Conservation (phyloP, 2,888 invertebrate species). For the Noctuana brunneofusca region DNA sequence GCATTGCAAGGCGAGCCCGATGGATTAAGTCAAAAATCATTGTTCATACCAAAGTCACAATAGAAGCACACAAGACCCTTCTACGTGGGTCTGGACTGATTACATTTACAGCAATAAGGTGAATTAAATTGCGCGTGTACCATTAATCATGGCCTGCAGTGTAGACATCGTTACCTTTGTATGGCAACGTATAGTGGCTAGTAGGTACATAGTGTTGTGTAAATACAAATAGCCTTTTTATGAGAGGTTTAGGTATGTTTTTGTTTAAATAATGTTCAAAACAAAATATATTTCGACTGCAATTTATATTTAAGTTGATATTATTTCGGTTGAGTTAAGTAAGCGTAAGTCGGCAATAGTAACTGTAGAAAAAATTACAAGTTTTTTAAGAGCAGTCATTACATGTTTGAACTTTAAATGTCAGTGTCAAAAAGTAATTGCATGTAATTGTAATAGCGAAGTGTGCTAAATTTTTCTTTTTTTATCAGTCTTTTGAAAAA, state of each 20-base stretch:
- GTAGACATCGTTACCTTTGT: constrained; percentile 39
- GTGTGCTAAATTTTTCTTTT: too few species aligned
- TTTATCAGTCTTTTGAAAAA: too few species aligned
- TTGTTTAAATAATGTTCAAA: not conserved
- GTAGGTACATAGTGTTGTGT: constrained; percentile 19
- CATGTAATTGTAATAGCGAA: too few species aligned
- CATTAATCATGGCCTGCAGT: constrained; percentile 62
- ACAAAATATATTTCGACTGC: too few species aligned
- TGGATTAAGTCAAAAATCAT: constrained; percentile 36
- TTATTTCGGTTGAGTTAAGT: too few species aligned
- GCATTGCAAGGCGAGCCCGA: constrained; percentile 29
- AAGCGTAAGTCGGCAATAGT: too few species aligned
- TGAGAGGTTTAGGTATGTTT: not conserved
- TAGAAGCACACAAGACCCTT: constrained; percentile 34
- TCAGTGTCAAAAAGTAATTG: too few species aligned
- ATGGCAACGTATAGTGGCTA: constrained; percentile 32
- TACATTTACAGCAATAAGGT: constrained; percentile 65
- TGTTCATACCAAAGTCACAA: constrained; percentile 36
- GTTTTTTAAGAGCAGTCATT: too few species aligned
- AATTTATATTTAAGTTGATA: too few species aligned
- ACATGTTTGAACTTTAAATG: too few species aligned
- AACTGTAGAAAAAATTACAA: too few species aligned
- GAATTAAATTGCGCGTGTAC: constrained; percentile 55
- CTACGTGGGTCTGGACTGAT: constrained; percentile 42
- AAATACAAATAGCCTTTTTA: not conserved